Percentiles rank a stretch among this genome's conserved stretches.
Conservation (phyloP, 2,113 vertebrate genomes). For the Martes martes region DNA sequence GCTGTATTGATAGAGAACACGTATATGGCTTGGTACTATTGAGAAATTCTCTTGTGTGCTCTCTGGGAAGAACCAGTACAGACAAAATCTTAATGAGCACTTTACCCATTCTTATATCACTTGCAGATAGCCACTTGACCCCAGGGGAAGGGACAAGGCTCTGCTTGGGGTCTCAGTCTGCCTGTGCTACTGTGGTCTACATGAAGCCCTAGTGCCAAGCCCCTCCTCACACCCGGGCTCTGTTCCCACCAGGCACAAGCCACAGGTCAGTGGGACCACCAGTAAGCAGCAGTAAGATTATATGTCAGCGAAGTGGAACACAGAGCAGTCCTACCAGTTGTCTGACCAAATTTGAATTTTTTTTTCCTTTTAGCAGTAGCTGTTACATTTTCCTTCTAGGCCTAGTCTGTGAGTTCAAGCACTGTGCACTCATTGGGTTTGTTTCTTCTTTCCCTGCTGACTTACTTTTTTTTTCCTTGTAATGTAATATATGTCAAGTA, state of each 20-base stretch:
- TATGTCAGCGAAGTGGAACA: not conserved
- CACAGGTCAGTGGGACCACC: not conserved
- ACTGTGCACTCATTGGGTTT: not conserved
- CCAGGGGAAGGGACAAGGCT: rapidly evolving
- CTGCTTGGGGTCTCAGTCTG: not conserved
- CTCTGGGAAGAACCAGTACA: slow-evolving; percentile 28
- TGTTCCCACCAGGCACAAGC: not conserved
- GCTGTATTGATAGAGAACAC: not conserved
- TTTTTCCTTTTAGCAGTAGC: not conserved
- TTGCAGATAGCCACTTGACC: not conserved
- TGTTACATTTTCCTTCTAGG: not conserved
- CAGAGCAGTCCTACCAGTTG: no score
- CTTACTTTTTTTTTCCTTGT: not conserved
- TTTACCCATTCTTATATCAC: not conserved
- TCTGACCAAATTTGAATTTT: not conserved
- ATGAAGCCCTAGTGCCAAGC: no score
- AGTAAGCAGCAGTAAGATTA: rapidly evolving
- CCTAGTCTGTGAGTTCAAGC: not conserved
- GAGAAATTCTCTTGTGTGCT: not conserved
- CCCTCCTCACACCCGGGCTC: rapidly evolving
- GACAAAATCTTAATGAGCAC: slow-evolving; percentile 35
- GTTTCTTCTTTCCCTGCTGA: not conserved
- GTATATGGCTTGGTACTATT: not conserved
- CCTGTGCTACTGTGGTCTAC: rapidly evolving
- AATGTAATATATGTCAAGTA: not conserved